Evolutionary conservation across 2,113 vertebrate genomes (phyloP).

Genomic region (Notarius lentiginosus): DNA sequence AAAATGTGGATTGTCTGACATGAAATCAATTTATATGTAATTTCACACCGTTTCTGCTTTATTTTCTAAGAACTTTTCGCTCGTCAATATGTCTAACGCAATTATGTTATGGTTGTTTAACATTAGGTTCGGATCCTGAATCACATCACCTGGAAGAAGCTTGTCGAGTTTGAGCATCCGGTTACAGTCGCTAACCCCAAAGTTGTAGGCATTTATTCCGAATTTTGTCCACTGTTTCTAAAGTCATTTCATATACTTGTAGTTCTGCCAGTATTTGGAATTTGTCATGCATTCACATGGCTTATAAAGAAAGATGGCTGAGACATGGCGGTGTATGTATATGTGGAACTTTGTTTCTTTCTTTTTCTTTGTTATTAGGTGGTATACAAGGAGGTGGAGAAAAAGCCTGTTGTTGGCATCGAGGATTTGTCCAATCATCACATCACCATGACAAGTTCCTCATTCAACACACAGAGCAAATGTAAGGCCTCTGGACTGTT

Average conservation of each 20-base stretch:
- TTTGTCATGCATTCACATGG: background rate
- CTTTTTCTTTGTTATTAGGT: constrained; percentile 67
- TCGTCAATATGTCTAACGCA: background rate
- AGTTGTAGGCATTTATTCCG: constrained; percentile 73
- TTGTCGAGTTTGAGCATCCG: constrained; percentile 84
- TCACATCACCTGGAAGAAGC: constrained; percentile 93
- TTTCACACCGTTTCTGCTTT: background rate
- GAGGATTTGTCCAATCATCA: constrained; percentile 76
- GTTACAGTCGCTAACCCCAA: constrained; percentile 72
- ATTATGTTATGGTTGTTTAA: background rate
- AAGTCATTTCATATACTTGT: background rate
- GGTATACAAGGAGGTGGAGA: constrained; percentile 89
- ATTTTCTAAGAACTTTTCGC: background rate
- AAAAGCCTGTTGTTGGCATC: constrained; percentile 64
- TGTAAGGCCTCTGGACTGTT: constrained; percentile 71
- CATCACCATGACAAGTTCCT: constrained; percentile 64
- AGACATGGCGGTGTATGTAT: background rate
- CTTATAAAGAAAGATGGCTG: background rate
- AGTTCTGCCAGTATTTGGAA: background rate
- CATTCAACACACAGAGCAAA: constrained; percentile 83
- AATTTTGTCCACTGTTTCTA: background rate
- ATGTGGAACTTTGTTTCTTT: background rate
- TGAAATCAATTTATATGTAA: background rate
- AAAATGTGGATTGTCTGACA: background rate
- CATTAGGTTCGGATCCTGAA: constrained; percentile 89